These are phyloP conservation scores for Alcedo quadribrachys DNA, from an alignment of 2,797 vertebrate species.

Conservation along the genomic window DNA sequence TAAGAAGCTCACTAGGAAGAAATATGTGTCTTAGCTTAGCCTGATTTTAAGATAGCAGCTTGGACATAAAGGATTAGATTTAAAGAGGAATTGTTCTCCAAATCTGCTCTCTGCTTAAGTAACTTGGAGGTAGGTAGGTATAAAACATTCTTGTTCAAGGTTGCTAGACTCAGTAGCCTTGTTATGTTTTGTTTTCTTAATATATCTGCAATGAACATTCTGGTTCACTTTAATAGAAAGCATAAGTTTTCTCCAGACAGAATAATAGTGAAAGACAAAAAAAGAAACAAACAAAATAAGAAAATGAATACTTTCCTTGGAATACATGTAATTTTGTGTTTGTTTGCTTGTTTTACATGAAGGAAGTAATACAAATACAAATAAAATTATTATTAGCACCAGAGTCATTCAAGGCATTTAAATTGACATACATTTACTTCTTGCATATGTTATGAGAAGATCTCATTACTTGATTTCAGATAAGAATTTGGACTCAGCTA, in stretches of 20 bases:
- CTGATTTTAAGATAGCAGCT: neutral
- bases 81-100: neutral
- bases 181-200: neutral
- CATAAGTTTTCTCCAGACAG: neutral
- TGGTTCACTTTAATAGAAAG: neutral
- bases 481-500: slow-evolving; percentile 25
- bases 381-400: slow-evolving; percentile 22
- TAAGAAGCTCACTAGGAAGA: neutral
- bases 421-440: slow-evolving; percentile 44
- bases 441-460: slow-evolving; percentile 39
- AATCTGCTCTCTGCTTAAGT: neutral
- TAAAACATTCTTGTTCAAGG: neutral
- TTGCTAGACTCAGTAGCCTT: neutral
- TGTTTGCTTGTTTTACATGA: neutral
- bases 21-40: neutral
- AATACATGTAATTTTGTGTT: neutral
- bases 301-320: neutral
- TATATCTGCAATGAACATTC: neutral
- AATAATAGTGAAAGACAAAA: neutral
- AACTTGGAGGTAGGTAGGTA: neutral
- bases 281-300: neutral
- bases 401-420: slow-evolving; percentile 6
- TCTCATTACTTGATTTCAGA: slow-evolving; percentile 51
- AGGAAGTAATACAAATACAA: slow-evolving; percentile 18
- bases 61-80: neutral